Conservation (phyloP, 2,797 vertebrate species). For the Lacerta viridis region DNA sequence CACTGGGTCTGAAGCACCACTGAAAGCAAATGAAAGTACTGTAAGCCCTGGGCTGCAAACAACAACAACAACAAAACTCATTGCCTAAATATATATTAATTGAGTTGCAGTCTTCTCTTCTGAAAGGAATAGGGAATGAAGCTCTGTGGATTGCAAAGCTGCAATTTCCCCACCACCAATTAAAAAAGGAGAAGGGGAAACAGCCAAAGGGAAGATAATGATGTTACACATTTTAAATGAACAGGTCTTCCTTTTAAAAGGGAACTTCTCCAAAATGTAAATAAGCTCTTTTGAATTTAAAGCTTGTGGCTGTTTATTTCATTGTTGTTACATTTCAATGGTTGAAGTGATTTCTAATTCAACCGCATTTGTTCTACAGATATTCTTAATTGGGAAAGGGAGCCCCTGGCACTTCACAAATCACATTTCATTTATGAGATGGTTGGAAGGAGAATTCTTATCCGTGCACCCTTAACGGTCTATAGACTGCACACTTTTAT, state of each 20-base stretch:
- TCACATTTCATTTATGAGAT: conserved; percentile 71
- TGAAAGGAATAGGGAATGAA: conserved; percentile 54
- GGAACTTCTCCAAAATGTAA: conserved; percentile 66
- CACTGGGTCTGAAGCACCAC: conserved; percentile 58
- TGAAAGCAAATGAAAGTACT: conserved; percentile 68
- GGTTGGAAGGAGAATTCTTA: conserved; percentile 60
- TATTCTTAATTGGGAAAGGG: conserved; percentile 73
- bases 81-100: conserved; percentile 40
- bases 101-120: conserved; percentile 61
- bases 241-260: conserved; percentile 40
- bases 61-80: too few relatives aligned
- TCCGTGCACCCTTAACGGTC: conserved; percentile 43
- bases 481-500: conserved; percentile 14
- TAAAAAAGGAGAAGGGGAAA: conserved; percentile 47
- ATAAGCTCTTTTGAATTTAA: conserved; percentile 51
- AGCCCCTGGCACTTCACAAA: conserved; percentile 77
- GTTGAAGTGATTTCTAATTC: conserved; percentile 64
- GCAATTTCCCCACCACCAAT: conserved; percentile 51
- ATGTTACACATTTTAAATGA: conserved; percentile 45
- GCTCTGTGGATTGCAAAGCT: conserved; percentile 63
- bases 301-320: conserved; percentile 55
- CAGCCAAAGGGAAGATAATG: conserved; percentile 44
- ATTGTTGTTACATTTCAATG: conserved; percentile 40
- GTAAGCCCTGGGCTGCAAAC: conserved; percentile 43
- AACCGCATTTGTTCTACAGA: conserved; percentile 69